Evolutionary conservation across 2,113 vertebrate genomes (phyloP).

Genomic region (Apeltes quadracus): DNA sequence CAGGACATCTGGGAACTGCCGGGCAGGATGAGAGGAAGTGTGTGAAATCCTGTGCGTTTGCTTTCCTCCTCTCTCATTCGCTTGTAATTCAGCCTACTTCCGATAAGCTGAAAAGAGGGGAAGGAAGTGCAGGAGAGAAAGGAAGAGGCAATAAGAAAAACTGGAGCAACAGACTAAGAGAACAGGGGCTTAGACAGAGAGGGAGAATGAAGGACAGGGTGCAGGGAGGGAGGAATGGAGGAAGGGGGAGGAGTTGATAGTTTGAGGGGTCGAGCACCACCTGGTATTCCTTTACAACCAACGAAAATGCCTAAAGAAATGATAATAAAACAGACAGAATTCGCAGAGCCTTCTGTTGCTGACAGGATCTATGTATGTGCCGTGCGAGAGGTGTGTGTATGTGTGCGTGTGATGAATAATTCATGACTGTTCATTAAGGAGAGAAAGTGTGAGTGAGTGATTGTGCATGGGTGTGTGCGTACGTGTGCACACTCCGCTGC

Average conservation of each 20-base stretch:
- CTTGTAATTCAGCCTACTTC: slow-evolving; percentile 23
- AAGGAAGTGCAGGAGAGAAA: slow-evolving; percentile 23
- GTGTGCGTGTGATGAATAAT: slow-evolving; percentile 75
- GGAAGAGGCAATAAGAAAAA: slow-evolving; percentile 21
- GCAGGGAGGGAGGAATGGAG: slow-evolving; percentile 62
- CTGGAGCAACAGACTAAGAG: slow-evolving; percentile 38
- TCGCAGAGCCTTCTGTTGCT: slow-evolving; percentile 80
- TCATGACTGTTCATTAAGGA: slow-evolving; percentile 80
- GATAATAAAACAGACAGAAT: slow-evolving; percentile 81
- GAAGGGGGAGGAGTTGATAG: slow-evolving; percentile 73
- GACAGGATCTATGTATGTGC: slow-evolving; percentile 78
- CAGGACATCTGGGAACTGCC: not conserved
- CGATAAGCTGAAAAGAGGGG: slow-evolving; percentile 39
- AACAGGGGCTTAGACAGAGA: slow-evolving; percentile 50
- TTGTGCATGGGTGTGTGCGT: slow-evolving; percentile 62
- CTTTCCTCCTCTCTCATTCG: not conserved
- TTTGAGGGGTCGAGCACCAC: slow-evolving; percentile 77
- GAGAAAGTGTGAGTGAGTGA: slow-evolving; percentile 76
- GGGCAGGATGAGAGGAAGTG: not conserved
- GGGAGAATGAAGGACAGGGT: slow-evolving; percentile 46
- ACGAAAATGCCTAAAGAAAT: slow-evolving; percentile 79
- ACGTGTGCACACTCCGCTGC: slow-evolving; percentile 62
- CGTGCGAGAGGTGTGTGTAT: slow-evolving; percentile 64
- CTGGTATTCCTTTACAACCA: slow-evolving; percentile 80
- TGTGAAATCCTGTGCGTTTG: not conserved